A percentile compares a stretch with the other conserved stretches of the same genome.
These are phyloP conservation scores for Limnephilus auricula DNA, from an alignment of 2,888 invertebrate genomes.

Conservation along the genomic window DNA sequence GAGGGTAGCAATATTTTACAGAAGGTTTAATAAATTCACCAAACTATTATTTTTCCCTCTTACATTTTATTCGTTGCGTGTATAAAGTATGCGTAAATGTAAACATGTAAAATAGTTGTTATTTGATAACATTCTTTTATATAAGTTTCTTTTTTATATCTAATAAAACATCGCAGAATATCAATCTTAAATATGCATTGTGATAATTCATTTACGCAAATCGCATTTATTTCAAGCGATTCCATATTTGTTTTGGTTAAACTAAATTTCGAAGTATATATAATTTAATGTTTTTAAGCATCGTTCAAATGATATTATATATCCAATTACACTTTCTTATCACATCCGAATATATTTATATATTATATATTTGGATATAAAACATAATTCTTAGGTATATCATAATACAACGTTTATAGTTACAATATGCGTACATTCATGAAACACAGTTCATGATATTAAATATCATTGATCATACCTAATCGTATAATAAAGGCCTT, in stretches of 20 bases:
- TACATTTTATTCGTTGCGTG: neutral
- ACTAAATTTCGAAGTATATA: neutral
- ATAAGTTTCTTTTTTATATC: neutral
- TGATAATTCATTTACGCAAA: neutral
- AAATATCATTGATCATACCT: neutral
- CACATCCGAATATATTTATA: slow-evolving; percentile 21
- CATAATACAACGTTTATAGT: neutral
- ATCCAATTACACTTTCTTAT: neutral
- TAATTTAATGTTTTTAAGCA: neutral
- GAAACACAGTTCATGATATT: neutral
- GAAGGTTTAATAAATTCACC: neutral
- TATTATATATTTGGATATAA: neutral
- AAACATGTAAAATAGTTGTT: neutral
- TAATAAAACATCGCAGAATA: neutral
- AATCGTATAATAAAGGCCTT: slow-evolving; percentile 20
- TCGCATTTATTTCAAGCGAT: neutral
- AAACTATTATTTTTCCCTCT: neutral
- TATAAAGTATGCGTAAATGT: neutral
- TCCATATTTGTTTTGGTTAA: neutral
- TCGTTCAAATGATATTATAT: slow-evolving; percentile 16
- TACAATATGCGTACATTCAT: neutral
- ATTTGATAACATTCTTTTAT: neutral
- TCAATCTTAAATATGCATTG: neutral
- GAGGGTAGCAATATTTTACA: neutral
- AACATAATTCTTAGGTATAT: neutral